These are phyloP conservation scores for Heliconius charithonia DNA, from an alignment of 2,888 invertebrate species.

Conservation along the genomic window DNA sequence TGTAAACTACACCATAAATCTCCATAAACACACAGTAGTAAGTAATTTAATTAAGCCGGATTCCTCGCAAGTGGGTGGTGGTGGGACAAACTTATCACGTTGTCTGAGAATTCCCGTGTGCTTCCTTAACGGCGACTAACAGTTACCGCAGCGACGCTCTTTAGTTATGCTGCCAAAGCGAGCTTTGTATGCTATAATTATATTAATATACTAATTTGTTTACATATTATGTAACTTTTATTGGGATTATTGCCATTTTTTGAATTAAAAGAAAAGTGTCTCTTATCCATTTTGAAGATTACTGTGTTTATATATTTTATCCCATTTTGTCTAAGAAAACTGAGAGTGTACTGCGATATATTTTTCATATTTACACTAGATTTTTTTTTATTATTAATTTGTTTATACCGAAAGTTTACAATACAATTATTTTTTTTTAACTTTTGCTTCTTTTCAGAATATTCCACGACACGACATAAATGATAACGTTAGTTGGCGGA, in stretches of 20 bases:
- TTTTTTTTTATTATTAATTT: no score
- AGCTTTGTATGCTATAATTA: background rate
- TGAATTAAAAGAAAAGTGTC: background rate
- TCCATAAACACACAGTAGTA: constrained; percentile 23
- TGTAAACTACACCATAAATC: constrained; percentile 25
- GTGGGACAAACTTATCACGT: constrained; percentile 31
- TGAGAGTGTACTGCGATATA: no score
- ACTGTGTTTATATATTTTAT: no score
- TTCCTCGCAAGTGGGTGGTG: constrained; percentile 26
- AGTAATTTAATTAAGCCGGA: constrained; percentile 35
- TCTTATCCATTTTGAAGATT: no score
- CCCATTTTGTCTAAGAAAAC: no score
- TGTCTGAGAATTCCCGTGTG: constrained; percentile 35
- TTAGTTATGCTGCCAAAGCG: constrained; percentile 2
- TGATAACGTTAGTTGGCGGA: constrained; percentile 10
- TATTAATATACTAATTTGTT: constrained; percentile 2
- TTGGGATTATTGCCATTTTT: background rate
- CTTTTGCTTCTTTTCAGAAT: no score
- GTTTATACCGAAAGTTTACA: no score
- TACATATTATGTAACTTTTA: background rate
- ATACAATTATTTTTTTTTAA: no score
- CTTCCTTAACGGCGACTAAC: constrained; percentile 34
- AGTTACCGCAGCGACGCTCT: constrained; percentile 34
- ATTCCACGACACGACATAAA: background rate
- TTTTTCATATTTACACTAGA: no score